These are phyloP conservation scores for Anguilla anguilla DNA, from an alignment of 2,797 vertebrate species.

Conservation along the genomic window DNA sequence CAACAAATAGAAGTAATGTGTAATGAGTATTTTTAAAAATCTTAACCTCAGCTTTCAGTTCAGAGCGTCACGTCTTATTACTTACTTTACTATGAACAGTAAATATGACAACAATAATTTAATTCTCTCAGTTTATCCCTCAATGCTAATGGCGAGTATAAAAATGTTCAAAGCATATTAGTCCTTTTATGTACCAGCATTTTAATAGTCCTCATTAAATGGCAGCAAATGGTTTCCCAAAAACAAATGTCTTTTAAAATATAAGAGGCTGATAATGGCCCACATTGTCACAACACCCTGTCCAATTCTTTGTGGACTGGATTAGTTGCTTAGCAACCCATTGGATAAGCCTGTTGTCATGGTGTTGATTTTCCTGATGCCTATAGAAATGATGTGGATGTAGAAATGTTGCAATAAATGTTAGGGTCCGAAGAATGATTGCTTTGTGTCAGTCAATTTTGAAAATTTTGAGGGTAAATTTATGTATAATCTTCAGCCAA, in stretches of 20 bases:
- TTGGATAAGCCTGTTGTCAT: slow-evolving; percentile 63
- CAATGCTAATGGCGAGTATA: not conserved
- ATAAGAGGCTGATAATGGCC: slow-evolving; percentile 57
- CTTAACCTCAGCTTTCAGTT: not conserved
- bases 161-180: not conserved
- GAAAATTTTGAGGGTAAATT: not conserved
- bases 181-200: slow-evolving; percentile 22
- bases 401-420: not conserved
- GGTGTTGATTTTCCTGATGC: slow-evolving; percentile 56
- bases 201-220: not conserved
- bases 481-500: not conserved
- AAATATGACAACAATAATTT: not conserved
- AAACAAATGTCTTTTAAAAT: slow-evolving; percentile 38
- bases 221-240: slow-evolving; percentile 4
- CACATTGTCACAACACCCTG: slow-evolving; percentile 53
- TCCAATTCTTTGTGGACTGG: slow-evolving; percentile 46
- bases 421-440: not conserved
- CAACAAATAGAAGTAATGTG: not conserved
- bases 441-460: slow-evolving; percentile 19
- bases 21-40: not conserved
- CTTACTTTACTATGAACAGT: not conserved
- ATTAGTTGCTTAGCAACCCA: slow-evolving; percentile 73
- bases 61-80: not conserved
- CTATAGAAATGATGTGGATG: slow-evolving; percentile 45
- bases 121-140: slow-evolving; percentile 1